Evolutionary conservation across 2,797 vertebrate species (phyloP).

Genomic region (Myotis myotis): DNA sequence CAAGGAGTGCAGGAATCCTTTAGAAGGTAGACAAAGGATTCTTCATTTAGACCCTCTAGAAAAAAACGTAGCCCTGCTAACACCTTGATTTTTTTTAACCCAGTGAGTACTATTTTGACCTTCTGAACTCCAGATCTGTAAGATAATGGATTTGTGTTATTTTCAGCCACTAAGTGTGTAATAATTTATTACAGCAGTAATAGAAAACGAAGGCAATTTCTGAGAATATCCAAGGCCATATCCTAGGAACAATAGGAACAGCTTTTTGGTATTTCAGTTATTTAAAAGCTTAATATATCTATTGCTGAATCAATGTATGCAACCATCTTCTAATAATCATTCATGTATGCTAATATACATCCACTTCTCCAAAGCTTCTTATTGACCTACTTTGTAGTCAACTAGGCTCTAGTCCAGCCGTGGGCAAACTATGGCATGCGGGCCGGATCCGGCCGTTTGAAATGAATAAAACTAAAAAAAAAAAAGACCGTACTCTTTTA

Average conservation of each 20-base stretch:
- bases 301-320: conserved; percentile 5
- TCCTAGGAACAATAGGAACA: neutral
- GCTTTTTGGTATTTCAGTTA: conserved; percentile 34
- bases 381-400: conserved; percentile 6
- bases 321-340: conserved; percentile 24
- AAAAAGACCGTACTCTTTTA: too few relatives aligned
- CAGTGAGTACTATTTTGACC: neutral
- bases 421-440: too few relatives aligned
- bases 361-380: neutral
- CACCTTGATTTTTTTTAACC: neutral
- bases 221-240: neutral
- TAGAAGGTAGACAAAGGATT: neutral
- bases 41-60: neutral
- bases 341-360: neutral
- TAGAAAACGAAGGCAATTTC: conserved; percentile 10
- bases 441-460: too few relatives aligned
- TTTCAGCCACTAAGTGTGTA: neutral
- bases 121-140: neutral
- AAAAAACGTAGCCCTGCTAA: neutral
- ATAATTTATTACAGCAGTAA: neutral
- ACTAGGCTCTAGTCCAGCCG: neutral
- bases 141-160: neutral
- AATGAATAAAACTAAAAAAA: too few relatives aligned
- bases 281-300: neutral
- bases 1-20: neutral